Evolutionary conservation across 1,140 invertebrate genomes (phyloP), one percentile per base, ranked within the genome.

Genomic region (Papilio helenus): DNA sequence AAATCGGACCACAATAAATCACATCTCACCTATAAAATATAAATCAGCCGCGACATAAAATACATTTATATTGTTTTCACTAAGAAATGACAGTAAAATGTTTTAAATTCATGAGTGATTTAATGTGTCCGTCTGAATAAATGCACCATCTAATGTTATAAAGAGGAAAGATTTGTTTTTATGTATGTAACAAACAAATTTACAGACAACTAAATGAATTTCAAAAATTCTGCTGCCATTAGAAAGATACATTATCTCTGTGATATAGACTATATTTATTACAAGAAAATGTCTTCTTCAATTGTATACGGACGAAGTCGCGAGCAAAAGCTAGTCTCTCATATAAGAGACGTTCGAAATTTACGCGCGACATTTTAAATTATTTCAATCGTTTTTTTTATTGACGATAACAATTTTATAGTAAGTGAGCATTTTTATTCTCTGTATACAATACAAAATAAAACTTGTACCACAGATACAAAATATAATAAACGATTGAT

Each of bases 31-130:
- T 91, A 93, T 92, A 92, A 93, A 93, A 88, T 87, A 93, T 94
- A 94, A 94, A 94, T 92, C 92, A 93, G 86, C 61, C 46, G 84
- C 87, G 89, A 92, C 92, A 90, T 90, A 93, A 93, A 93, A 93
- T 88, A 93, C 88, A 90, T 93, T 93, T 93, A 93, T 93, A 94
- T 94, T 93, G 93, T 94, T 94, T 94, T 90, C 93, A 91, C 90
- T 92, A 88, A 81, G 89, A 92, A 89, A 90, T 92, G 89, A 90
- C 89, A 89, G 92, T 94, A 94, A 94, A 93, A 93, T 88, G 85
- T 85, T 93, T 92, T 90, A 91, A 92, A 93, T 89, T 91, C 91
- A 92, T 93, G 91, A 89, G 83, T 92, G 91, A 92, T 90, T 92
- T 92, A 92, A 92, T 91, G 86, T 86, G 84, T 88, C 85, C 81